phyloP scores from a whole-genome alignment of 2,797 vertebrate species.

The Mormyrops boulengeri region DNA sequence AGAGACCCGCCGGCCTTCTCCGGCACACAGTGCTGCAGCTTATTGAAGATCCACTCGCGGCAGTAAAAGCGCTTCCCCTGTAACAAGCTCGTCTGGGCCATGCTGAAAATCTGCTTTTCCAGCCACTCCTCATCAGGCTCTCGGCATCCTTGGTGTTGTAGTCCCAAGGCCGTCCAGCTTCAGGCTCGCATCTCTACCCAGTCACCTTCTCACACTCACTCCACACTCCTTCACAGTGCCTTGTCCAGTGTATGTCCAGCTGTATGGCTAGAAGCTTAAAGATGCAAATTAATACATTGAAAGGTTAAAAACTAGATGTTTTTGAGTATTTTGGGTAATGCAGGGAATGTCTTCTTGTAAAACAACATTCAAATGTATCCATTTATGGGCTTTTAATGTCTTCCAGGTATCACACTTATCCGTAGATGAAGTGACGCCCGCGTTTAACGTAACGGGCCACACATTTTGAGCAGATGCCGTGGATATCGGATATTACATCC shows the following conservation, averaged over 20 bases:
- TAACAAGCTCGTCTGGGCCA: constrained; percentile 95
- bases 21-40: constrained; percentile 97
- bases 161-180: constrained; percentile 31
- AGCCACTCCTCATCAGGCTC: constrained; percentile 48
- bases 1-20: constrained; percentile 76
- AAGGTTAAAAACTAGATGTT: neutral
- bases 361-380: neutral
- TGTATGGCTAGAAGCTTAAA: neutral
- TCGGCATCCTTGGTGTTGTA: constrained; percentile 51
- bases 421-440: neutral
- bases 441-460: neutral
- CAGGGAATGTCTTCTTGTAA: neutral
- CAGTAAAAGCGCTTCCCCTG: constrained; percentile 97
- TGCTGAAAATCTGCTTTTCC: constrained; percentile 51
- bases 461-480: neutral
- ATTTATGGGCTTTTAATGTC: neutral
- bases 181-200: constrained; percentile 35
- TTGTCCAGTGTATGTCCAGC: neutral
- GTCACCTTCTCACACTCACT: constrained; percentile 1
- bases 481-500: neutral
- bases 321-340: neutral
- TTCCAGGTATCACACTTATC: neutral
- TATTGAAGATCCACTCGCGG: constrained; percentile 98
- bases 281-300: neutral
- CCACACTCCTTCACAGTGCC: constrained; percentile 16